Conservation (phyloP, 1,140 invertebrate genomes). For the Planococcus citri region DNA sequence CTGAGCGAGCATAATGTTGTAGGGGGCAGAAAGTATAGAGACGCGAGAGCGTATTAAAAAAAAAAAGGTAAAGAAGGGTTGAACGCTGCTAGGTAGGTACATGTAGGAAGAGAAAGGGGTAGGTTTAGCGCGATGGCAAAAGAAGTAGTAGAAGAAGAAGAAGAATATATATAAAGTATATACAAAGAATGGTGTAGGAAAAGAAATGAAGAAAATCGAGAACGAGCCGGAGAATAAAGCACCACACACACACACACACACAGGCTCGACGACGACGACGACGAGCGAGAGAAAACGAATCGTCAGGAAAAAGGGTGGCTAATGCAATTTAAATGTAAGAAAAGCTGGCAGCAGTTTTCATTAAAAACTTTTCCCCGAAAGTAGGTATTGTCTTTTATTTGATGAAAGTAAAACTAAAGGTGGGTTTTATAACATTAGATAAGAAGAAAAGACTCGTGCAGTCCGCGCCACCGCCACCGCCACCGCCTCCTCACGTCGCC, state of each 20-base stretch:
- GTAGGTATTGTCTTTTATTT: conserved; percentile 20
- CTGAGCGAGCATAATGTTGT: neutral
- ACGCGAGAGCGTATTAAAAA: neutral
- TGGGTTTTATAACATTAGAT: conserved; percentile 20
- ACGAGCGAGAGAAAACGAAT: neutral
- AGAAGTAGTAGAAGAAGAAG: neutral
- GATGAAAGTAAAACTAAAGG: conserved; percentile 20
- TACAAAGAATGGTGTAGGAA: no score
- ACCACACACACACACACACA: no score
- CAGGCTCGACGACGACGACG: neutral
- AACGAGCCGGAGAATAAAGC: no score
- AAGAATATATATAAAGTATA: neutral
- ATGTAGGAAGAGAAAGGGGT: no score
- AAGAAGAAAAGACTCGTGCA: neutral
- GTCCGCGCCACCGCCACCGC: conserved; percentile 12
- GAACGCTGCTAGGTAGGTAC: no score
- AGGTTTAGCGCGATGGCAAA: no score
- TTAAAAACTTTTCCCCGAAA: conserved; percentile 18
- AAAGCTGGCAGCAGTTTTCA: conserved; percentile 20
- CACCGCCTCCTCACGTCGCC: no score
- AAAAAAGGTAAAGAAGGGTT: no score
- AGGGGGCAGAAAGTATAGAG: neutral
- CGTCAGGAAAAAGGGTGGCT: conserved; percentile 18
- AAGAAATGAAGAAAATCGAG: no score
- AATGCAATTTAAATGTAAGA: conserved; percentile 20